Evolutionary conservation across 2,888 invertebrate genomes (phyloP), one percentile per base, ranked within the genome.

Genomic region (Drosophila lutescens): DNA sequence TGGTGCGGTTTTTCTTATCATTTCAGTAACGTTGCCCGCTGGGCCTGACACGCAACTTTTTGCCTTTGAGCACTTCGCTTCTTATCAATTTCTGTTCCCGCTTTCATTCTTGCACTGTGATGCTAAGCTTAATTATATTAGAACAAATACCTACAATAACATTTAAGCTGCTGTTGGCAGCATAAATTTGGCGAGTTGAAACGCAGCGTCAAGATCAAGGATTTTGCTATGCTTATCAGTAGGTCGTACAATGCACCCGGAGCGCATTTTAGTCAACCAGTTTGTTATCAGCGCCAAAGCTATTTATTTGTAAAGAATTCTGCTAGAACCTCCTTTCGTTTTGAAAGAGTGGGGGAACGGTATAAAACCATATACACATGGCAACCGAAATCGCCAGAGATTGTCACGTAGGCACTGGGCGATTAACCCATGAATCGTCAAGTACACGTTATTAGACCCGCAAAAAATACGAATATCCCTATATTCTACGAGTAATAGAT

Each of bases 161-260:
- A 49, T 75, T 77, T 20, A 74, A 76, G 68, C 66, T 61, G 17
- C 34, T 43, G 32, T 44, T 20, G 30, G 55, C 58, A 74, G 55
- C 74, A 74, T 74, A 69, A 74, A 63, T 56, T 59, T 56, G 77
- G 79, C 79, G 70, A 79, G 85, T 81, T 84, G 75, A 76, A 83
- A 84, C 76, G 85, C 87, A 82, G 65, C 78, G 51, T 77, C 87
- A 90, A 89, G 89, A 89, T 89, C 89, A 90, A 90, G 89, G 89
- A 79, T 77, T 89, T 86, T 50, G 58, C 49, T 17, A 17, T 13
- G 74, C 78, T 89, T 89, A 89, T 89, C 89, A 63, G 46, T 41
- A 67, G 80, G 79, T 86, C 90, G 89, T 76, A 73, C 89, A 87
- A 82, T 89, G 89, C 89, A 90, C 89, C 83, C 78, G 72, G 76